phyloP scores from a whole-genome alignment of 64 coral and sea anemone species.

The Pocillopora damicornis region DNA sequence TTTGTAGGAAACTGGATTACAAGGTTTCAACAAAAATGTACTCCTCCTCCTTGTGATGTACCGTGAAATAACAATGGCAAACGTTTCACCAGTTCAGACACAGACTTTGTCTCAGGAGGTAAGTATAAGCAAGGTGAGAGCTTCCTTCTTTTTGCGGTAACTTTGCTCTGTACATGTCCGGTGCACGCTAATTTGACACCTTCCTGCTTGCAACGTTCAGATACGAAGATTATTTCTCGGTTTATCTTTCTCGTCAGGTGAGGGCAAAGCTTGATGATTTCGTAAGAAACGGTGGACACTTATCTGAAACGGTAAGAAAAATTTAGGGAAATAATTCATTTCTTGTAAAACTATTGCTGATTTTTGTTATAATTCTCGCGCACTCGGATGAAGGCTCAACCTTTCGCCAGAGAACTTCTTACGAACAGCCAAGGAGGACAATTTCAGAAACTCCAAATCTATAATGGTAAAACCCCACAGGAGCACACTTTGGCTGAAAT shows the following conservation, averaged over 20 bases:
- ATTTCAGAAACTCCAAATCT: neutral
- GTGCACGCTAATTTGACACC: neutral
- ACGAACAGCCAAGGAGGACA: slow-evolving; percentile 6
- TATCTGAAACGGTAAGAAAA: neutral
- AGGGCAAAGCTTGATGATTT: slow-evolving; percentile 16
- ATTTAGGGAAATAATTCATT: neutral
- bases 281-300: slow-evolving; percentile 2
- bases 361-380: no score
- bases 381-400: neutral
- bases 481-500: slow-evolving; percentile 39
- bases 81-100: neutral
- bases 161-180: neutral
- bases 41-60: slow-evolving; percentile 5
- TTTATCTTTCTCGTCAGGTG: neutral
- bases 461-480: slow-evolving; percentile 17
- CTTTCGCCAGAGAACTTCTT: slow-evolving; percentile 5
- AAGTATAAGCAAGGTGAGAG: neutral
- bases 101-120: neutral
- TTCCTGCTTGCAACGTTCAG: neutral
- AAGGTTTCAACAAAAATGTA: neutral
- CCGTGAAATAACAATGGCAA: slow-evolving; percentile 22
- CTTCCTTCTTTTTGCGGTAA: neutral
- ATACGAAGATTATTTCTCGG: neutral
- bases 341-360: neutral
- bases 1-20: neutral